Percentiles rank a stretch among this genome's conserved stretches.
Conservation (phyloP, 2,888 invertebrate genomes). For the Barypeithes pellucidus region DNA sequence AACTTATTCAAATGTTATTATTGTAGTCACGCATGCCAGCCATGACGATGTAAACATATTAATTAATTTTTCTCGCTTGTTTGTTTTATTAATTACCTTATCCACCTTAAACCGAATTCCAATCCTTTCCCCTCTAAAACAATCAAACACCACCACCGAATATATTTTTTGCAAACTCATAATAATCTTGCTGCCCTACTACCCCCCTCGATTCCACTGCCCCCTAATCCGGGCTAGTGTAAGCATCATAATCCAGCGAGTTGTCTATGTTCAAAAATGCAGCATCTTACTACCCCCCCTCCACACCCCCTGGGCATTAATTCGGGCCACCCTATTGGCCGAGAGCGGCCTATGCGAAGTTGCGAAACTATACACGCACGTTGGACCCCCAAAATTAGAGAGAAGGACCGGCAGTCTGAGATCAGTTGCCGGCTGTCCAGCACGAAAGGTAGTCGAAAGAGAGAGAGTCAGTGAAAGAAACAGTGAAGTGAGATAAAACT, state of each 20-base stretch:
- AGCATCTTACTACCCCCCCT: constrained; percentile 69
- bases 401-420: constrained; percentile 45
- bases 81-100: constrained; percentile 48
- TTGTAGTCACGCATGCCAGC: too few species aligned
- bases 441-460: constrained; percentile 28
- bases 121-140: constrained; percentile 21
- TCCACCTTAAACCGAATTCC: constrained; percentile 45
- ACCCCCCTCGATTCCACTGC: constrained; percentile 16
- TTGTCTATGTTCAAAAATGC: constrained; percentile 68
- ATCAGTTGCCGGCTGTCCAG: constrained; percentile 49
- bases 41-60: constrained; percentile 1
- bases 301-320: constrained; percentile 65
- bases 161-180: constrained; percentile 46
- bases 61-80: constrained; percentile 29
- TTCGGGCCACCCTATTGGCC: constrained; percentile 68
- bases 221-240: constrained; percentile 54
- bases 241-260: constrained; percentile 63
- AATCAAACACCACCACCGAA: constrained; percentile 29
- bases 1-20: too few species aligned
- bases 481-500: constrained; percentile 24
- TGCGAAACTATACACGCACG: constrained; percentile 67
- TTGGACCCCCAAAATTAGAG: constrained; percentile 52
- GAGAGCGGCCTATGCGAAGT: constrained; percentile 68
- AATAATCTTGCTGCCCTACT: constrained; percentile 21
- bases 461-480: constrained; percentile 60